Evolutionary conservation across 2,888 invertebrate species (phyloP).

Genomic region (Eupithecia insigniata): DNA sequence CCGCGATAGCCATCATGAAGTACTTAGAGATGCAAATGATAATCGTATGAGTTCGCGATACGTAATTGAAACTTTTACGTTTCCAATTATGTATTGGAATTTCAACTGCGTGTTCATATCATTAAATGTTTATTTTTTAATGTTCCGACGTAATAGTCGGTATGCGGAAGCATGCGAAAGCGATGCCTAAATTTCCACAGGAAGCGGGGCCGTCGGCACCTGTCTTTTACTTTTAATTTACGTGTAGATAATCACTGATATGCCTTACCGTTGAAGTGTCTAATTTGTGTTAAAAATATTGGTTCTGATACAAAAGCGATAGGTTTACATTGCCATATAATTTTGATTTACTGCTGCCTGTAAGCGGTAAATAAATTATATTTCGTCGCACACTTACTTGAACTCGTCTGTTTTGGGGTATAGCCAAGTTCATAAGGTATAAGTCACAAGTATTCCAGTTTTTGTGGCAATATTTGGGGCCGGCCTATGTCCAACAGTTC

Average conservation of each 20-base stretch:
- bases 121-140: conserved; percentile 17
- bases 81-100: neutral
- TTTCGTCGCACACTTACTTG: too few relatives aligned
- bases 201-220: conserved; percentile 13
- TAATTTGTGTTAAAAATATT: neutral
- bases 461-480: too few relatives aligned
- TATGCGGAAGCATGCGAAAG: conserved; percentile 65
- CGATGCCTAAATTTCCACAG: conserved; percentile 40
- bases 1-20: neutral
- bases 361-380: too few relatives aligned
- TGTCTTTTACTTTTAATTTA: neutral
- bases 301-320: too few relatives aligned
- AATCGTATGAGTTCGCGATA: neutral
- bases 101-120: conserved; percentile 25
- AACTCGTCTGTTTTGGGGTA: too few relatives aligned
- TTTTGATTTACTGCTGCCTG: too few relatives aligned
- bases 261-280: neutral
- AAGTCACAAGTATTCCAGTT: too few relatives aligned
- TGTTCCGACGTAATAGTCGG: conserved; percentile 33
- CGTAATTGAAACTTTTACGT: neutral
- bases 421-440: too few relatives aligned
- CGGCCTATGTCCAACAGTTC: neutral
- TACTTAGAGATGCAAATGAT: neutral
- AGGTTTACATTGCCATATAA: too few relatives aligned
- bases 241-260: neutral